Evolutionary conservation across 2,113 vertebrate species (phyloP), one percentile per base, ranked within the genome.

Genomic region (Oncorhynchus gorbuscha): DNA sequence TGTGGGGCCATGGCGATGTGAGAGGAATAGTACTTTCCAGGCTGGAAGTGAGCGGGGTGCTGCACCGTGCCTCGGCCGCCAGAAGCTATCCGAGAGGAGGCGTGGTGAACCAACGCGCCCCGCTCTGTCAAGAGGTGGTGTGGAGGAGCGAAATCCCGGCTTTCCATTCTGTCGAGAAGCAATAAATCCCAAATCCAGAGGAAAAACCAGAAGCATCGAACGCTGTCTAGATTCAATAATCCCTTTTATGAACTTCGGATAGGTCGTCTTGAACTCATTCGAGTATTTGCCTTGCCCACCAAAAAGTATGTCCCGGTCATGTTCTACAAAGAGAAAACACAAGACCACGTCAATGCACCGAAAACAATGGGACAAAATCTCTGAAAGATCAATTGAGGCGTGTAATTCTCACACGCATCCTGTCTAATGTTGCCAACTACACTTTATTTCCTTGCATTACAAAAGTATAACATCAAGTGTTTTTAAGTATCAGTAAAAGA

Each of bases 1-100:
- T 97, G 97, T 83, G 96, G 93, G 89, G 94, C 95, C 96, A 97
- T 95, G 92, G 96, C 94, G 90, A 98, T 94, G 88, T 96, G 95
- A 20, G 96, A 92, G 3, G 39, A 45, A 45, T 96, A 98, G 90
- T 95, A 98, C 89, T 98, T 97, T 82, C 95, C 95, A 6, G 96
- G 94, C 86, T 95, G 97, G 90, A 97, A 97, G 90, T 94, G 95
- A 70, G 94, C 95, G 69, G 95, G 92, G 87, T 95, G 95, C 88
- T 97, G 96, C 82, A 94, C 94, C 72, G 96, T 87, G 68, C 94
- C 90, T 91, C 94, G 95, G 85, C 95, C 94, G 84, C 93, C 91
- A 5, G 93, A 89, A 85, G 95, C 92, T 89, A 95, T 93, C 79
- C 95, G 93, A 83, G 95, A 94, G 48, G 95, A 86, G 88, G 94